phyloP scores from a whole-genome alignment of 2,797 vertebrate genomes.

The Eleutherodactylus coqui region DNA sequence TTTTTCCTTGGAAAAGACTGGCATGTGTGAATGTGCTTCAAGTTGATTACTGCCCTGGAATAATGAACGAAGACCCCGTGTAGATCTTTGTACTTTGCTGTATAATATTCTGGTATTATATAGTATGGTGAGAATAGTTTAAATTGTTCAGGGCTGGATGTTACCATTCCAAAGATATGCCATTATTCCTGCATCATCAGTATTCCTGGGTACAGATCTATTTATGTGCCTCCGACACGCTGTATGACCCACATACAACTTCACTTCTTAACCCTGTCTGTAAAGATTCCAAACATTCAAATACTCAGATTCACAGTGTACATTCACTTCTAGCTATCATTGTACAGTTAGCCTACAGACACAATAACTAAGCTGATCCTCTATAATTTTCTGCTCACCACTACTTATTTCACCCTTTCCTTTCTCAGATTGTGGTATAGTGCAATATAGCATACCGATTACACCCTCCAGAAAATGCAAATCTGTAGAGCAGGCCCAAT shows the following conservation, averaged over 20 bases:
- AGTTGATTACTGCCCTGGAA: too few species aligned
- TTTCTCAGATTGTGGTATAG: neutral
- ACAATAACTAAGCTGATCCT: neutral
- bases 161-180: neutral
- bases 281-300: neutral
- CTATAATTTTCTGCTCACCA: neutral
- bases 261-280: neutral
- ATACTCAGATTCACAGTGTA: neutral
- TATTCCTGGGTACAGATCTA: neutral
- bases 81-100: too few species aligned
- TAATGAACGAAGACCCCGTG: too few species aligned
- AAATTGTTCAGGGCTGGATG: neutral
- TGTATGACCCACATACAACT: conserved; percentile 1
- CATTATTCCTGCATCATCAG: neutral
- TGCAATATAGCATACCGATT: neutral
- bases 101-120: neutral
- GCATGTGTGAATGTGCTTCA: too few species aligned
- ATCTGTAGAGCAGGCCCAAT: neutral
- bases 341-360: neutral
- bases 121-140: neutral
- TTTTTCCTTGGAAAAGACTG: too few species aligned
- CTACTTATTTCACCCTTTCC: neutral
- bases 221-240: neutral
- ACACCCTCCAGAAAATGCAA: neutral
- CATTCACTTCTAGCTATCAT: neutral